Conservation (phyloP, 2,888 invertebrate species). For the Teleogryllus oceanicus region DNA sequence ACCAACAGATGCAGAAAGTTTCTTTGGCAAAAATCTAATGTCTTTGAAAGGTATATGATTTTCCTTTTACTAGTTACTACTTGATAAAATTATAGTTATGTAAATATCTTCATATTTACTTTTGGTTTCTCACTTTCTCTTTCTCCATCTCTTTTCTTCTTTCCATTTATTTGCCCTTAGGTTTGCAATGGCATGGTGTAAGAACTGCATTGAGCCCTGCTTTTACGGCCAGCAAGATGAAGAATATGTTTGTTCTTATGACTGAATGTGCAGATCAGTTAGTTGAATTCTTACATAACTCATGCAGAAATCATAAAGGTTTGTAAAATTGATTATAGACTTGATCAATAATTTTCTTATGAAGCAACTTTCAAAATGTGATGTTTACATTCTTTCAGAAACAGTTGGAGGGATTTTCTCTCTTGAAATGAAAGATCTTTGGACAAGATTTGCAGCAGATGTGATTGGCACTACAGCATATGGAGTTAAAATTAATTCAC, state of each 20-base stretch:
- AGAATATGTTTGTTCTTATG: constrained; percentile 28
- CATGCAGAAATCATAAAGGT: background rate
- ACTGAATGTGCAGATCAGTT: constrained; percentile 24
- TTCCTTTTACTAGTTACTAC: too few species aligned
- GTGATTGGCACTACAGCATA: background rate
- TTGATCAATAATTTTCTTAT: background rate
- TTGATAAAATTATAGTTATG: too few species aligned
- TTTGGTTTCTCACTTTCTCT: background rate
- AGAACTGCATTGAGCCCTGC: constrained; percentile 29
- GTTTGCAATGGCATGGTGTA: constrained; percentile 28
- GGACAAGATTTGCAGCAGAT: background rate
- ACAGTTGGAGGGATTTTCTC: background rate
- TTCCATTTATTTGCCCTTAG: constrained; percentile 12
- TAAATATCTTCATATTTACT: too few species aligned
- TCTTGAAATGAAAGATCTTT: constrained; percentile 9
- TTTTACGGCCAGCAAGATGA: constrained; percentile 33
- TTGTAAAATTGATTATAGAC: background rate
- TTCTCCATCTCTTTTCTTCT: background rate
- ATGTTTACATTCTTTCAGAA: background rate
- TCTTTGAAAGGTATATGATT: background rate
- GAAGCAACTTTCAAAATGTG: background rate
- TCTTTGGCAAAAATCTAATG: background rate
- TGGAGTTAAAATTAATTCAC: background rate
- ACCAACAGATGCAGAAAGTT: background rate
- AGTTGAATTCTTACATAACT: constrained; percentile 18